phyloP scores from a whole-genome alignment of 2,888 invertebrate species.

The Ceraclea dissimilis region DNA sequence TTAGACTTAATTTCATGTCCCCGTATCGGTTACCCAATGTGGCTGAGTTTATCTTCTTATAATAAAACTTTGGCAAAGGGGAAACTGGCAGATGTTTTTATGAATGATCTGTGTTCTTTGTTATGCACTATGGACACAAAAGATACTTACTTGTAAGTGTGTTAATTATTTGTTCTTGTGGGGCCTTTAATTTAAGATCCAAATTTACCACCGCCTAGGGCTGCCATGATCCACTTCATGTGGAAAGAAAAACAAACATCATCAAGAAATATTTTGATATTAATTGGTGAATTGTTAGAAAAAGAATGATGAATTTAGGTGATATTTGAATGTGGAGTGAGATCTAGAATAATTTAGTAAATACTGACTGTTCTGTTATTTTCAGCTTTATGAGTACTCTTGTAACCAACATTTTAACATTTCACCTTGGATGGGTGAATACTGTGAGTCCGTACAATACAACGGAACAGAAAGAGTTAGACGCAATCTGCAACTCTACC shows the following conservation, averaged over 20 bases:
- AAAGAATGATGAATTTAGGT: no score
- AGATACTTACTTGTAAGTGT: slow-evolving; percentile 83
- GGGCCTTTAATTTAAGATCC: neutral
- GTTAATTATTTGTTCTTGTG: neutral
- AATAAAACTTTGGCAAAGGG: slow-evolving; percentile 23
- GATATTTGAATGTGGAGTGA: no score
- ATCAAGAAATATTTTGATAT: no score
- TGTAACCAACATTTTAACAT: slow-evolving; percentile 78
- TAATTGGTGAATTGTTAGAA: no score
- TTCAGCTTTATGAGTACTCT: slow-evolving; percentile 85
- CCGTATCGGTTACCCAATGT: slow-evolving; percentile 56
- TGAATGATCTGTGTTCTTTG: slow-evolving; percentile 56
- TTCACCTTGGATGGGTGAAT: slow-evolving; percentile 88
- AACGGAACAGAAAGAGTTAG: slow-evolving; percentile 45
- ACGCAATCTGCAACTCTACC: slow-evolving; percentile 54
- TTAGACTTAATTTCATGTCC: slow-evolving; percentile 62
- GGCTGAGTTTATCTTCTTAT: slow-evolving; percentile 49
- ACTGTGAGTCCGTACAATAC: slow-evolving; percentile 57
- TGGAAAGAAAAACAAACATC: no score
- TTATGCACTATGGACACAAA: slow-evolving; percentile 71
- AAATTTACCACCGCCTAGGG: no score
- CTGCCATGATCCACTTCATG: no score
- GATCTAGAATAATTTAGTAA: no score
- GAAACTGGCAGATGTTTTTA: slow-evolving; percentile 40
- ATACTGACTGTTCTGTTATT: slow-evolving; percentile 30